These are phyloP conservation scores for Megatriorchis doriae DNA, from an alignment of 2,113 vertebrate species.

Conservation along the genomic window DNA sequence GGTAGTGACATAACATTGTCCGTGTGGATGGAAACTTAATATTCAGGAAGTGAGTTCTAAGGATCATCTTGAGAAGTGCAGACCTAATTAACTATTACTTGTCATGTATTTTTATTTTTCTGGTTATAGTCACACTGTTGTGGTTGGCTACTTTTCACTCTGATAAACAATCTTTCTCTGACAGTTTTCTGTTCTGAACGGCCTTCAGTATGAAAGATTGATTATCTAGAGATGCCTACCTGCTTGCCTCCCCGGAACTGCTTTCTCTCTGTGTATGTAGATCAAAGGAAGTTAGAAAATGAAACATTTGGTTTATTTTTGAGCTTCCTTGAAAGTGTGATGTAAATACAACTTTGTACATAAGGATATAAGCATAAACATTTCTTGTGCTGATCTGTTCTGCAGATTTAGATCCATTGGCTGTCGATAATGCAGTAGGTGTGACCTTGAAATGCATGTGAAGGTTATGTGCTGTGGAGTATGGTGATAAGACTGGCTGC, in stretches of 20 bases:
- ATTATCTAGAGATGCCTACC: neutral
- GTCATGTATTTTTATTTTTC: neutral
- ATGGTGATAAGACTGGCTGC: neutral
- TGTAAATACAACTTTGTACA: neutral
- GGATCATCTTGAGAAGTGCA: neutral
- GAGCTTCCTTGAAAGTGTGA: neutral
- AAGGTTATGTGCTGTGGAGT: neutral
- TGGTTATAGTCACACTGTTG: neutral
- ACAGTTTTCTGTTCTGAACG: neutral
- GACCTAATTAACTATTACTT: neutral
- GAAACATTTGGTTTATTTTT: neutral
- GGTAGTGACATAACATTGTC: neutral
- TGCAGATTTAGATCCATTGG: neutral
- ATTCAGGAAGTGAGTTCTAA: neutral
- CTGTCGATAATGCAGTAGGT: neutral
- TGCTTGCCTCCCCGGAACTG: neutral
- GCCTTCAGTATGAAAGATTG: neutral
- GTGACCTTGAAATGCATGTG: neutral
- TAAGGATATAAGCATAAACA: rapidly evolving
- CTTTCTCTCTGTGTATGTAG: neutral
- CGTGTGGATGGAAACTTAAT: neutral
- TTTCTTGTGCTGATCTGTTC: neutral
- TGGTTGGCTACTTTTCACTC: neutral
- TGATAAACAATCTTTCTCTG: neutral
- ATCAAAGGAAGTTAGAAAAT: neutral